Evolutionary conservation across 2,797 vertebrate genomes (phyloP), one percentile per base, ranked within the genome.

Genomic region (Yasuhikotakia modesta): DNA sequence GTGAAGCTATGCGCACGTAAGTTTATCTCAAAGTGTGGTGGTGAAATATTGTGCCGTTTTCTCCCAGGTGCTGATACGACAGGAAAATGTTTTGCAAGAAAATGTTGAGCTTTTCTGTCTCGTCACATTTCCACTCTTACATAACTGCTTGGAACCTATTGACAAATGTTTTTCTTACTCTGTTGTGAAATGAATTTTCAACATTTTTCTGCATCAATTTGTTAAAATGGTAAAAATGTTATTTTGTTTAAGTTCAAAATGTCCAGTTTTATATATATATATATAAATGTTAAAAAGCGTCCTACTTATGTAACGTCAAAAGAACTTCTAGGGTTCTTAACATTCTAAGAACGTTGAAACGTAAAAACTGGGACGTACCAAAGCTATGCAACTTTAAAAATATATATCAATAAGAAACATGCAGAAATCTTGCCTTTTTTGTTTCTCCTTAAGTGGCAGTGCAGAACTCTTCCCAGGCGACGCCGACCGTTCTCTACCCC

Each of bases 41-140:
- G 35, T 4, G 5, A 16, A 19, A 4, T 12, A 17, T 19, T 30
- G 4, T 46, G 32, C 46, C 35, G 21, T 39, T 46, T 19, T 58
- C n/a, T 19, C 16, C 30, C 24, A 67, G 65, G 24, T 21, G 52
- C 57, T 63, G 19, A 70, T 70, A 53, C 77, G 24, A 65, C 21
- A 71, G 61, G 80, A 77, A 78, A 61, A 43, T 27, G 4, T 82
- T 75, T 82, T 78, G 74, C 67, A 82, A 84, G 60, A 82, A 5
- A 45, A 65, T 35, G 30, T 39, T 39, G 17, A 65, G 21, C 43
- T 55, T 32, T n/a, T 69, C 46, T 65, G 13, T 22, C 55, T 55
- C 35, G 30, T 70, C 21, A 78, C 69, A 3, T 82, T 84, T 87
- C 70, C 73, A 80, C 64, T 88, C 70, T 87, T 85, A 82, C 81